Conservation (phyloP, 2,888 invertebrate genomes). For the Xestia c-nigrum region DNA sequence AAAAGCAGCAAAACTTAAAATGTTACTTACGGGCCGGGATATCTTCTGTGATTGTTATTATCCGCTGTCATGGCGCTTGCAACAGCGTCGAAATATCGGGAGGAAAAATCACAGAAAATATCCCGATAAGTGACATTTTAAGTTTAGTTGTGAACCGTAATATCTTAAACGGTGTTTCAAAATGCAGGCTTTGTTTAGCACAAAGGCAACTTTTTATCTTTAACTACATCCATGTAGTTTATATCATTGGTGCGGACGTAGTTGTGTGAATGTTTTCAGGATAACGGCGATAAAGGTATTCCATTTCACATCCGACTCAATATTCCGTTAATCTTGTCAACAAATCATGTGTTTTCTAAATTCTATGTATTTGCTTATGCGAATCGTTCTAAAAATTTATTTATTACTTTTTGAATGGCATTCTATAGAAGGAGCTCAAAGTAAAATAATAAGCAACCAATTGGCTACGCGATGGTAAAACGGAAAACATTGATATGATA, state of each 20-base stretch:
- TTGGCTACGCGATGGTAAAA: constrained; percentile 27
- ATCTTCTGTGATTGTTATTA: too few relatives aligned
- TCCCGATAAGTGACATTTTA: too few relatives aligned
- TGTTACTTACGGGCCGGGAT: too few relatives aligned
- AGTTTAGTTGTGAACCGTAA: too few relatives aligned
- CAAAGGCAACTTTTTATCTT: background rate
- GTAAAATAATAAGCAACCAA: constrained; percentile 16
- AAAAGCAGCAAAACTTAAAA: too few relatives aligned
- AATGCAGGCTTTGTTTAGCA: background rate
- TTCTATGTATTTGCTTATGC: constrained; percentile 22
- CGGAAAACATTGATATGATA: background rate
- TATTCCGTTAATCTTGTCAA: background rate
- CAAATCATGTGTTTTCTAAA: constrained; percentile 19
- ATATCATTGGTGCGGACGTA: background rate
- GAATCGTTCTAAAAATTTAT: constrained; percentile 2
- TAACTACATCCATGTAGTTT: background rate
- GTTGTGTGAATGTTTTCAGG: constrained; percentile 7
- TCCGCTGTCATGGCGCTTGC: too few relatives aligned
- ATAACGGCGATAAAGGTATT: background rate
- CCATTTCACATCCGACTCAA: constrained; percentile 11
- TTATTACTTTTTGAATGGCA: background rate
- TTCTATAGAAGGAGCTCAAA: background rate
- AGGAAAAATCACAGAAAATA: too few relatives aligned
- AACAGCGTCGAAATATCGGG: too few relatives aligned
- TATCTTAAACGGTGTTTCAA: too few relatives aligned